Conservation (phyloP, 2,888 invertebrate genomes). For the Drosophila antonietae region DNA sequence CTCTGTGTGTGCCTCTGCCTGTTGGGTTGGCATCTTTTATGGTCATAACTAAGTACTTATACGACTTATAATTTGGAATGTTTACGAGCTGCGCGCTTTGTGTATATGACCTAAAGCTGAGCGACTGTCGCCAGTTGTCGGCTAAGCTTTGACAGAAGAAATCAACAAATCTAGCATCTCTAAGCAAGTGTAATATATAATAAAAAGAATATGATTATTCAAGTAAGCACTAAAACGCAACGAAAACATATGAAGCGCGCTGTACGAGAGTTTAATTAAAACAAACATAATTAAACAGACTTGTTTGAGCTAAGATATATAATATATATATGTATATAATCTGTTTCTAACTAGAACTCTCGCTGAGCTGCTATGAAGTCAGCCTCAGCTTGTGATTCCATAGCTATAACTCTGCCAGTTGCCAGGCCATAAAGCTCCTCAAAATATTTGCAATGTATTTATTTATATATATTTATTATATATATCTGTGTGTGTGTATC, state of each 20-base stretch:
- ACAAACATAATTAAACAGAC: constrained; percentile 4
- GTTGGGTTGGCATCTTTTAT: constrained; percentile 56
- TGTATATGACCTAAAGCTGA: constrained; percentile 23
- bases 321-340: neutral
- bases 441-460: constrained; percentile 6
- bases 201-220: constrained; percentile 9
- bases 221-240: constrained; percentile 6
- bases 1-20: constrained; percentile 9
- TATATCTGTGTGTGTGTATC: neutral
- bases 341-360: neutral
- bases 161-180: constrained; percentile 13
- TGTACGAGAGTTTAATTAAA: constrained; percentile 9
- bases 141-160: constrained; percentile 11
- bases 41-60: constrained; percentile 77
- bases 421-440: neutral
- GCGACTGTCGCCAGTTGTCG: constrained; percentile 3
- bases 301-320: neutral
- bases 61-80: constrained; percentile 74
- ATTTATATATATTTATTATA: neutral
- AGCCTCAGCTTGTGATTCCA: neutral
- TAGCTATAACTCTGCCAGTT: neutral
- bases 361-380: neutral
- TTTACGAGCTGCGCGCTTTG: constrained; percentile 55
- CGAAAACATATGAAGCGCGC: neutral
- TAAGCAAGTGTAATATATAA: constrained; percentile 24